Base-by-base conservation (phyloP, 2,888 invertebrate genomes). In the Ectemnius continuus region DNA sequence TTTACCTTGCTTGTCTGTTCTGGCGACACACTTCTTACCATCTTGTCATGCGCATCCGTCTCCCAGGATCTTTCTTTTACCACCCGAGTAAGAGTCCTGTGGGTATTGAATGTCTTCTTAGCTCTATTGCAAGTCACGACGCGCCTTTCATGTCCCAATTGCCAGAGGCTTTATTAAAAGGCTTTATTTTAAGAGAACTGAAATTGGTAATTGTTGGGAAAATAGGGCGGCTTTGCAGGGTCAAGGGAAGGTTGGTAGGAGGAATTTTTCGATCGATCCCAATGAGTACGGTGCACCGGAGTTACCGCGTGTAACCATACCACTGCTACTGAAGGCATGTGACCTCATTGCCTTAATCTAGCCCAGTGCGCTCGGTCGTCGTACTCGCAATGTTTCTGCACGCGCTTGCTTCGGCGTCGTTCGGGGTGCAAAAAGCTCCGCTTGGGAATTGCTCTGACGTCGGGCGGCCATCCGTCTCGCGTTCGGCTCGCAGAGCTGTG, bases 341-440 rank as follows among this genome's bases (percentile, higher is more conserved):
- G 89, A 89, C 89, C 89, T 83, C 86, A 81, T 89, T 89, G 87
- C 88, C 89, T 89, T 89, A 88, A 89, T 89, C 87, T 87, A 88
- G 84, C 81, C 75, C 67, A 67, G 70, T 61, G 62, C 36, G 36
- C 74, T 63, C 73, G 73, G 74, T 78, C 81, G 74, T 83, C 75
- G 78, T 78, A 70, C 76, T 82, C 61, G 65, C 64, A 64, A 78
- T 78, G 57, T 61, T 61, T 65, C 58, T 16, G 70, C 67, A 67
- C 45, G 57, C 20, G 63, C 61, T 63, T 59, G 60, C 48, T 57
- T 61, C 6, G 61, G 47, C 45, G 66, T 60, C 63, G 63, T 57
- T 70, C 63, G 68, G 57, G 52, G 59, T 23, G 26, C 6, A 74
- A 58, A 57, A 61, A 47, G 61, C 14, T 63, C 58, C 62, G 56